A percentile compares a stretch with the other conserved stretches of the same genome.
Conservation (phyloP, 92 coral and sea anemone genomes). For the Parazoanthus darwini region DNA sequence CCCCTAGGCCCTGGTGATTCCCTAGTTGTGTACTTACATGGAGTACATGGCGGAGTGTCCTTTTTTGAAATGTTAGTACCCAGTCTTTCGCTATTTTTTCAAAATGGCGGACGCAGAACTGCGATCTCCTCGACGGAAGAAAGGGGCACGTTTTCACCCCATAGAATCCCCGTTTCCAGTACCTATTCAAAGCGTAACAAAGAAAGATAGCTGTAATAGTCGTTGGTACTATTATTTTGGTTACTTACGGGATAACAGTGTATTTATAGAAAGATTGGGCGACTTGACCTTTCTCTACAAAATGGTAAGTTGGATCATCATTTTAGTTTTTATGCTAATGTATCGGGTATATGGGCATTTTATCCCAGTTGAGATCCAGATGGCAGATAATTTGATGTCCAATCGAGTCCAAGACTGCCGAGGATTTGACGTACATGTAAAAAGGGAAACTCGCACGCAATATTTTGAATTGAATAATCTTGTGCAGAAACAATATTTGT, state of each 20-base stretch:
- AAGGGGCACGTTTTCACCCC: slow-evolving; percentile 69
- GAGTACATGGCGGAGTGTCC: too few relatives aligned
- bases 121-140: slow-evolving; percentile 80
- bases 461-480: too few relatives aligned
- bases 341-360: too few relatives aligned
- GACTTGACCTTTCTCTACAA: slow-evolving; percentile 87
- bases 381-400: neutral
- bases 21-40: too few relatives aligned
- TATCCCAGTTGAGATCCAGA: too few relatives aligned
- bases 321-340: neutral
- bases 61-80: too few relatives aligned
- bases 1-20: too few relatives aligned
- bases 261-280: slow-evolving; percentile 82
- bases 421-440: too few relatives aligned
- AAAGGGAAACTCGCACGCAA: too few relatives aligned
- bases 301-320: slow-evolving; percentile 65
- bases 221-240: slow-evolving; percentile 95
- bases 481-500: too few relatives aligned
- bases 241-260: slow-evolving; percentile 75
- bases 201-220: slow-evolving; percentile 56
- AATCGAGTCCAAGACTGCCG: too few relatives aligned
- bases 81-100: neutral
- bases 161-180: slow-evolving; percentile 89
- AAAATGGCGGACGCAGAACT: slow-evolving; percentile 81
- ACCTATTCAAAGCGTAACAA: slow-evolving; percentile 77